phyloP scores from a whole-genome alignment of 1,140 invertebrate species.

The Brachionus calyciflorus region DNA sequence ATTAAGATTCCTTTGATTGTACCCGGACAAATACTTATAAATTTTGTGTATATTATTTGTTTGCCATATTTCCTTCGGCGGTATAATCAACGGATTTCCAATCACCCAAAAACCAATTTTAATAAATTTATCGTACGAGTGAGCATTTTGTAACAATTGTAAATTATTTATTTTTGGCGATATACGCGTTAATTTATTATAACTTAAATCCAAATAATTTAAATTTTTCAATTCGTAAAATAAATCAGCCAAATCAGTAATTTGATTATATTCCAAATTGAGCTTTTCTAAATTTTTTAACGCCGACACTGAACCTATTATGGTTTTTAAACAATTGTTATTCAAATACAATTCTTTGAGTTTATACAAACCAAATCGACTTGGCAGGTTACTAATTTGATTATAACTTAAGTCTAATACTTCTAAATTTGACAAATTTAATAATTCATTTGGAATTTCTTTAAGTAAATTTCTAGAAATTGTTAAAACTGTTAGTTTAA shows the following conservation, averaged over 20 bases:
- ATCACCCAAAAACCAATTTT: constrained; percentile 59
- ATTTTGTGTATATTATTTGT: constrained; percentile 56
- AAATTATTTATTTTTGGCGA: constrained; percentile 53
- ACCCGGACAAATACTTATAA: constrained; percentile 56
- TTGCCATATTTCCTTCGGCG: constrained; percentile 57
- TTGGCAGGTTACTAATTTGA: constrained; percentile 52
- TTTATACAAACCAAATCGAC: constrained; percentile 50
- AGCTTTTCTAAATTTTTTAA: constrained; percentile 51
- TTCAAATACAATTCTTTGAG: constrained; percentile 14
- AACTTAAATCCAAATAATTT: constrained; percentile 52
- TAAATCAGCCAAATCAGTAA: constrained; percentile 52
- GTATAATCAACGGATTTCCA: constrained; percentile 56
- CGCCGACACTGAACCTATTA: neutral
- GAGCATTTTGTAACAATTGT: constrained; percentile 51
- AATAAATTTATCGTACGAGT: constrained; percentile 54
- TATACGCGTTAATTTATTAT: constrained; percentile 53
- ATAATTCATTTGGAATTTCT: constrained; percentile 53
- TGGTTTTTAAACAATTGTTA: neutral
- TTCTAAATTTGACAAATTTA: constrained; percentile 52
- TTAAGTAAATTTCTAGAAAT: constrained; percentile 56
- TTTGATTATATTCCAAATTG: constrained; percentile 56
- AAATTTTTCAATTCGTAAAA: constrained; percentile 53
- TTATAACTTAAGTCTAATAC: constrained; percentile 54
- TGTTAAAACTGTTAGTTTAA: constrained; percentile 53
- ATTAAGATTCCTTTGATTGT: constrained; percentile 56